Evolutionary conservation across 2,888 invertebrate species (phyloP), one percentile per base, ranked within the genome.

Genomic region (Chalcosyrphus nemorum): DNA sequence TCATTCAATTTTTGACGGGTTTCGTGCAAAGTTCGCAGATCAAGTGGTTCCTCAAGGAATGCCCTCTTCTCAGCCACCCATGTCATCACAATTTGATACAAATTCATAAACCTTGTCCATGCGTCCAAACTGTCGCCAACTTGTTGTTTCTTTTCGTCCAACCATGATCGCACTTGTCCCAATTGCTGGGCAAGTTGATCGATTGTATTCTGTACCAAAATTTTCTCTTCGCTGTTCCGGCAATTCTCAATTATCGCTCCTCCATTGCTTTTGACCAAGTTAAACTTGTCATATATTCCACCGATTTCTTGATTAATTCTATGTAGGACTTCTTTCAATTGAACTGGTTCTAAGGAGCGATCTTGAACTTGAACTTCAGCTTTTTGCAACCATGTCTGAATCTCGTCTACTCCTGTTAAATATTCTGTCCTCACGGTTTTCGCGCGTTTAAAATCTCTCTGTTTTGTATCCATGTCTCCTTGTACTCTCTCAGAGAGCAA

Each of bases 41-140:
- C 94, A 81, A 97, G 93, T 61, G 96, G 95, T 90, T 96, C 95
- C 88, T 94, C 93, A 56, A 97, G 93, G 93, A 97, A 97, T 76
- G 93, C 92, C 87, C 94, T 94, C 91, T 97, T 97, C 88, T 97
- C 97, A 86, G 94, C 94, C 41, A 95, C 95, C 97, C 97, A 98
- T 72, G 93, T 92, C 92, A 95, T 95, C 52, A 97, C 96, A 87
- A 95, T 94, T 90, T 96, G 95, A 89, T 97, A 94, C 86, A 97
- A 92, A 77, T 95, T 94, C 88, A 97, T 93, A 93, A 98, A 98
- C 77, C 96, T 93, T 86, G 96, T 95, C 94, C 97, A 97, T 24
- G 97, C 96, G 89, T 97, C 97, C 88, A 97, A 93, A 80, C 96
- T 96, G 89, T 97, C 97, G 66, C 96, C 96, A 38, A 97, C 95